Conservation (phyloP, 2,797 vertebrate genomes). For the Sciaenops ocellatus region DNA sequence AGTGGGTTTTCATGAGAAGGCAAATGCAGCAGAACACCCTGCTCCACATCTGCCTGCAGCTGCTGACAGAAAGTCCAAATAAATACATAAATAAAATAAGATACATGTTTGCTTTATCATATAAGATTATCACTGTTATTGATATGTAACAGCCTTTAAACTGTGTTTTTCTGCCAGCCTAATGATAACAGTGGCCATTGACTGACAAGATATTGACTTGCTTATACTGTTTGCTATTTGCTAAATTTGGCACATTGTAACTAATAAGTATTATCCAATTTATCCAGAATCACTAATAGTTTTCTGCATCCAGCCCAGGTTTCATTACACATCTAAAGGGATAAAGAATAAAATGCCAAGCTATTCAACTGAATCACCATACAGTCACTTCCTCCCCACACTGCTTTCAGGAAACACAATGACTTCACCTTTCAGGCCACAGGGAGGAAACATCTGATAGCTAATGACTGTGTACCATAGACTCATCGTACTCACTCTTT, state of each 20-base stretch:
- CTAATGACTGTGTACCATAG: constrained; percentile 18
- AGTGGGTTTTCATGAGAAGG: constrained; percentile 29
- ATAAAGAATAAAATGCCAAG: neutral
- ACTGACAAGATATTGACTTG: neutral
- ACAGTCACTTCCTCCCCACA: neutral
- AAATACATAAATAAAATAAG: neutral
- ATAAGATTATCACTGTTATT: neutral
- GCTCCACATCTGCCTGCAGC: neutral
- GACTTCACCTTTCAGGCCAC: constrained; percentile 25
- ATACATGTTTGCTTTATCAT: neutral
- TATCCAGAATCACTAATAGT: neutral
- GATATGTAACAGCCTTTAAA: neutral
- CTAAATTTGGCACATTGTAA: too few species aligned
- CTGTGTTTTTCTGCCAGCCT: constrained; percentile 3
- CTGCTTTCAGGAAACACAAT: constrained; percentile 35
- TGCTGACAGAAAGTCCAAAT: neutral
- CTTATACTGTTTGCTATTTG: neutral
- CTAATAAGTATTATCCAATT: neutral
- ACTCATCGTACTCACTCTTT: constrained; percentile 25
- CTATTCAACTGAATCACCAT: neutral
- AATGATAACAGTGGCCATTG: neutral
- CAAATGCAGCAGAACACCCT: constrained; percentile 18
- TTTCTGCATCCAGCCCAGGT: neutral
- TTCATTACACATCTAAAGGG: neutral
- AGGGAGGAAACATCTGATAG: constrained; percentile 2